phyloP scores from a whole-genome alignment of 2,113 vertebrate species.

The Zosterops pallidus region DNA sequence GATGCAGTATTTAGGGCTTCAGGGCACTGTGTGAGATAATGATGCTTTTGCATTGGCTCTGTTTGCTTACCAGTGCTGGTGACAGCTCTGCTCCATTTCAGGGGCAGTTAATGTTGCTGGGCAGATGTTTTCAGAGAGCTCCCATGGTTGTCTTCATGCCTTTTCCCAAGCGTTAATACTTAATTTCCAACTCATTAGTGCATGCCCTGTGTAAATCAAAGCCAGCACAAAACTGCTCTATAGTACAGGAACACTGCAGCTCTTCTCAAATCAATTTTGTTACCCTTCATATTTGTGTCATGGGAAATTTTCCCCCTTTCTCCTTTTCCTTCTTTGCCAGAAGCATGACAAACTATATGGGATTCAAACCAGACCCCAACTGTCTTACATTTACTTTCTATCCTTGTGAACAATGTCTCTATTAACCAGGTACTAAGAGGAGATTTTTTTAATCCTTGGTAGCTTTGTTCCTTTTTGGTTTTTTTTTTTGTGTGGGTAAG shows the following conservation, averaged over 20 bases:
- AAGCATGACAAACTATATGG: background rate
- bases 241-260: background rate
- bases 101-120: background rate
- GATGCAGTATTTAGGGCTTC: background rate
- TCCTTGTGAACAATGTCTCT: background rate
- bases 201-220: background rate
- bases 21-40: background rate
- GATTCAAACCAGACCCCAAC: background rate
- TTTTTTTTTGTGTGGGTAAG: background rate
- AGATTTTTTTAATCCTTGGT: background rate
- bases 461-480: background rate
- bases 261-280: background rate
- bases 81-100: background rate
- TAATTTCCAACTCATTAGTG: background rate
- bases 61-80: background rate
- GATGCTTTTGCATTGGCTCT: background rate
- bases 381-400: background rate
- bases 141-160: background rate
- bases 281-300: background rate
- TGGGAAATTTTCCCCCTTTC: background rate
- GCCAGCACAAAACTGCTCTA: background rate
- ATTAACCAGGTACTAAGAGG: background rate
- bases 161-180: background rate
- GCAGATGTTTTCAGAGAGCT: background rate
- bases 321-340: background rate